Conservation (phyloP, 2,797 vertebrate species). For the Poeciliopsis infans region DNA sequence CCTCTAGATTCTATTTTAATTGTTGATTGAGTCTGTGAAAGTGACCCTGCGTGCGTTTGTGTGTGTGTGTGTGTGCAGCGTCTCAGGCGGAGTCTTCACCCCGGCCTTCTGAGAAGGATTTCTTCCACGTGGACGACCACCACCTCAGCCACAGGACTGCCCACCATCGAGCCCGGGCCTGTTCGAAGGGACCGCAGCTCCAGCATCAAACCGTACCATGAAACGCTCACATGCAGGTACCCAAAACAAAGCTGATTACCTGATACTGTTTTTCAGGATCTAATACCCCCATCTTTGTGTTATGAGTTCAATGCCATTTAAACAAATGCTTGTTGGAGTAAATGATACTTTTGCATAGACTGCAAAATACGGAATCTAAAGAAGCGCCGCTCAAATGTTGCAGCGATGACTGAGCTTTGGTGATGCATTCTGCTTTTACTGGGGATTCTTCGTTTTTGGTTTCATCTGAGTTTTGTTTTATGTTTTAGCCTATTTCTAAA, state of each 20-base stretch:
- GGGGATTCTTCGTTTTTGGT: neutral
- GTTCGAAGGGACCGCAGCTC: conserved; percentile 92
- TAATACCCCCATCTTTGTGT: neutral
- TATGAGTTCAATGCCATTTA: neutral
- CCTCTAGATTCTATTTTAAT: neutral
- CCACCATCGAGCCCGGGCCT: conserved; percentile 93
- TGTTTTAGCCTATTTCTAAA: neutral
- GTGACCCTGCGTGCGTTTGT: neutral
- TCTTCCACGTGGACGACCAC: conserved; percentile 99
- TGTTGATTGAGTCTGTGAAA: conserved; percentile 1
- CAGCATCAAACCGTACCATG: conserved; percentile 90
- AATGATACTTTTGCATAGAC: neutral
- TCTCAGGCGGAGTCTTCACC: conserved; percentile 90
- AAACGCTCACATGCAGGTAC: conserved; percentile 88
- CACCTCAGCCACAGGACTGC: conserved; percentile 95
- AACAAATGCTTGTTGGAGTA: neutral
- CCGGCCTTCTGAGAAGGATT: conserved; percentile 89
- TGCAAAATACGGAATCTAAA: neutral
- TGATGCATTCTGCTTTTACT: neutral
- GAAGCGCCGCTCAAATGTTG: neutral
- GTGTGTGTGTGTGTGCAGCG: conserved; percentile 78
- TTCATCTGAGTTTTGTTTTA: neutral
- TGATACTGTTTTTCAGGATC: neutral
- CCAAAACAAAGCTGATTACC: neutral
- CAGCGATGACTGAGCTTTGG: neutral